Conservation (phyloP, 2,797 vertebrate species). For the Eremophila alpestris region DNA sequence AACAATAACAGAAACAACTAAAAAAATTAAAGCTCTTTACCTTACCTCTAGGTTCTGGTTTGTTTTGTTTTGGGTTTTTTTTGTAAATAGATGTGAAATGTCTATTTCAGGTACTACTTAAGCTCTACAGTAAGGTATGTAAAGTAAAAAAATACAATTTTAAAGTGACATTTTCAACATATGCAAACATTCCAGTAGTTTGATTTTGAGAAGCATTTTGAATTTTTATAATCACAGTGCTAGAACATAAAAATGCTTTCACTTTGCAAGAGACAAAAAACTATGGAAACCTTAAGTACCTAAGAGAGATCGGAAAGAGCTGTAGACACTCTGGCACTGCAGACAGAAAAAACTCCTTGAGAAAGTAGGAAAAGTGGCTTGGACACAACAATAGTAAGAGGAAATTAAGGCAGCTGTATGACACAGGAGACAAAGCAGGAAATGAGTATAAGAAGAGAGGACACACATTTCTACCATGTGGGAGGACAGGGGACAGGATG, state of each 20-base stretch:
- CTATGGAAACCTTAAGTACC: neutral
- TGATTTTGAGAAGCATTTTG: neutral
- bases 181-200: neutral
- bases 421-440: constrained; percentile 31
- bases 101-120: neutral
- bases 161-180: neutral
- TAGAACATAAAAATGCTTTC: neutral
- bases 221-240: neutral
- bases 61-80: neutral
- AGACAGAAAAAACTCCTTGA: neutral
- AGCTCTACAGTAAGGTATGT: neutral
- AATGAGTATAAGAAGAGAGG: neutral
- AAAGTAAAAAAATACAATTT: neutral
- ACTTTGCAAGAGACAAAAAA: neutral
- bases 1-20: neutral
- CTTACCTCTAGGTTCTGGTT: neutral
- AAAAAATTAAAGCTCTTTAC: neutral
- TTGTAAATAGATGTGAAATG: neutral
- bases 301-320: neutral
- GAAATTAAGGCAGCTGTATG: constrained; percentile 23
- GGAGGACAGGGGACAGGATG: neutral
- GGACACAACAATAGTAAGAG: constrained; percentile 25
- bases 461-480: neutral
- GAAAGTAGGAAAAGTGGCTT: constrained; percentile 8
- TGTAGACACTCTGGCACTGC: neutral